Conservation (phyloP, 2,797 vertebrate species). For the Atherinosoma microstoma region DNA sequence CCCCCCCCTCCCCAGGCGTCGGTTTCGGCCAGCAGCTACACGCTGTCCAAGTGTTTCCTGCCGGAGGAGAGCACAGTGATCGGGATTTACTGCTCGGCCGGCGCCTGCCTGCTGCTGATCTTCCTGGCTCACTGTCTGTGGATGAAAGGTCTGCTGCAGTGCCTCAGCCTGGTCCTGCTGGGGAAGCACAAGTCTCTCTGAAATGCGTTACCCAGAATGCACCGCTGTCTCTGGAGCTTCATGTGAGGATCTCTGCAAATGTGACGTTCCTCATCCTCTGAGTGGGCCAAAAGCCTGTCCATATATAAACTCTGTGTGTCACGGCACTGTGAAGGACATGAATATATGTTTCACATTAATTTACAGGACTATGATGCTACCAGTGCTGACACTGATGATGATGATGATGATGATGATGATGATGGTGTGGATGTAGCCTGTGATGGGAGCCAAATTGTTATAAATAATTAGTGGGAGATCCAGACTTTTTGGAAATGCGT, state of each 20-base stretch:
- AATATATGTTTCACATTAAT: conserved; percentile 50
- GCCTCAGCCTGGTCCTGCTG: conserved; percentile 84
- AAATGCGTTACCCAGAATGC: conserved; percentile 65
- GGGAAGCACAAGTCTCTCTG: conserved; percentile 89
- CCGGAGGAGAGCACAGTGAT: conserved; percentile 91
- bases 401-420: conserved; percentile 10
- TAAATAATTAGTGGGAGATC: not conserved
- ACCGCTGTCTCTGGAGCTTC: conserved; percentile 20
- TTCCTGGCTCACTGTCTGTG: conserved; percentile 82
- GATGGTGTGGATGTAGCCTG: conserved; percentile 8
- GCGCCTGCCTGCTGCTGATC: conserved; percentile 77
- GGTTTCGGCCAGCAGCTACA: conserved; percentile 84
- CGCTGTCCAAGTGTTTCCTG: conserved; percentile 93
- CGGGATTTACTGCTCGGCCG: conserved; percentile 84
- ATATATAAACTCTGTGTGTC: conserved; percentile 32
- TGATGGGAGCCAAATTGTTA: conserved; percentile 26
- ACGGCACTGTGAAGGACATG: conserved; percentile 45
- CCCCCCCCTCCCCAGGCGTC: conserved; percentile 83
- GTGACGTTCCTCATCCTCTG: conserved; percentile 24
- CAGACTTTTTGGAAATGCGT: not conserved
- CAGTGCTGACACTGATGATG: conserved; percentile 11
- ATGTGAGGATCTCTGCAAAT: conserved; percentile 29
- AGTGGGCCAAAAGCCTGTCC: conserved; percentile 19
- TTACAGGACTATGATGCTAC: conserved; percentile 33
- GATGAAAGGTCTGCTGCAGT: conserved; percentile 82